Percentiles rank a stretch among this genome's conserved stretches.
These are phyloP conservation scores for Apeira syringaria DNA, from an alignment of 2,888 invertebrate species.

Conservation along the genomic window DNA sequence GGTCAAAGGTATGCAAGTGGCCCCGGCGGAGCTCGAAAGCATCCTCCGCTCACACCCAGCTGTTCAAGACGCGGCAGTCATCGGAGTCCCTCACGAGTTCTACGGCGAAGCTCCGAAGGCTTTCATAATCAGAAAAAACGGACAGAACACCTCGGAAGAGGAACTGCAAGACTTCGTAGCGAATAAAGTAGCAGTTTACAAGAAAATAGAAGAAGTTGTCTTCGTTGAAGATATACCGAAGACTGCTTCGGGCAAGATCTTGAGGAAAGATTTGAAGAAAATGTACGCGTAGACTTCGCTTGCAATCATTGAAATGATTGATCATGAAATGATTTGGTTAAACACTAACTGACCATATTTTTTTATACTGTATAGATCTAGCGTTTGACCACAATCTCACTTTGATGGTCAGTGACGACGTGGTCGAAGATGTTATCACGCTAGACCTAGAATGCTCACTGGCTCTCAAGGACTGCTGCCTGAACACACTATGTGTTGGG, in stretches of 20 bases:
- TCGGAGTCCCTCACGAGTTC: constrained; percentile 89
- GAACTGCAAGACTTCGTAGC: constrained; percentile 83
- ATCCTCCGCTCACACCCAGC: constrained; percentile 89
- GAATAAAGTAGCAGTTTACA: constrained; percentile 89
- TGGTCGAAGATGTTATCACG: too few relatives aligned
- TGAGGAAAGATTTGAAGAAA: constrained; percentile 86
- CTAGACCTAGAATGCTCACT: too few relatives aligned
- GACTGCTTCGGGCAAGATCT: constrained; percentile 90
- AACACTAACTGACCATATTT: too few relatives aligned
- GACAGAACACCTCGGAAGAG: constrained; percentile 66
- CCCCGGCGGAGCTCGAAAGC: constrained; percentile 95
- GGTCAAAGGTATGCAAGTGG: constrained; percentile 91
- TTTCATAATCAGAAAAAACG: constrained; percentile 85
- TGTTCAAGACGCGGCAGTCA: constrained; percentile 92
- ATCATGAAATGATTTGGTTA: too few relatives aligned
- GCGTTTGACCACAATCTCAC: too few relatives aligned
- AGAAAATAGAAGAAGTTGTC: constrained; percentile 87
- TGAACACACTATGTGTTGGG: too few relatives aligned
- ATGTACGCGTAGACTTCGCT: constrained; percentile 62
- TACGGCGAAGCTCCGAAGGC: constrained; percentile 92
- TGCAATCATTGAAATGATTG: too few relatives aligned
- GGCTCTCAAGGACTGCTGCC: too few relatives aligned
- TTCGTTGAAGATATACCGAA: constrained; percentile 90
- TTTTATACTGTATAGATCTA: too few relatives aligned
- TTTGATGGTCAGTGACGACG: too few relatives aligned